Percentiles rank a stretch among this genome's conserved stretches.
These are phyloP conservation scores for Bugula neritina DNA, from an alignment of 2,888 invertebrate genomes.

Conservation along the genomic window DNA sequence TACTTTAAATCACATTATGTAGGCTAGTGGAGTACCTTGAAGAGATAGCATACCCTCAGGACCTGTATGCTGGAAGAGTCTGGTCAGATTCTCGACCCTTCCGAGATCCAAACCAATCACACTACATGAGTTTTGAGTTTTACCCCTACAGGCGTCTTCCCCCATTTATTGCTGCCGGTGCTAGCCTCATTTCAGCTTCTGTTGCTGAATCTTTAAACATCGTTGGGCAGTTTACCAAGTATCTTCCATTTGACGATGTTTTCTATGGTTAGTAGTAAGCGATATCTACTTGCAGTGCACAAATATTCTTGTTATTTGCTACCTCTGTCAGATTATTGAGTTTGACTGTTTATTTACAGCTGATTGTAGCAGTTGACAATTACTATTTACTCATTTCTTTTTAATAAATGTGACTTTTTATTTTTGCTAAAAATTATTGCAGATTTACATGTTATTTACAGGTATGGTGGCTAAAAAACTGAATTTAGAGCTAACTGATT, in stretches of 20 bases:
- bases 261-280: conserved; percentile 22
- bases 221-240: not conserved
- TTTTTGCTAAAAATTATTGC: no score
- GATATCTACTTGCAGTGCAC: no score
- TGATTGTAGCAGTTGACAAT: not conserved
- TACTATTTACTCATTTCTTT: not conserved
- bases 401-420: no score
- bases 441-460: not conserved
- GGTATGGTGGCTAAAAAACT: conserved; percentile 19
- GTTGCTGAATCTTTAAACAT: not conserved
- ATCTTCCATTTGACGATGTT: conserved; percentile 5
- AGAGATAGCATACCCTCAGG: not conserved
- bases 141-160: not conserved
- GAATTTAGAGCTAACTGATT: not conserved
- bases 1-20: no score
- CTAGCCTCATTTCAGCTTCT: not conserved
- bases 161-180: conserved; percentile 20
- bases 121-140: conserved; percentile 12
- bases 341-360: not conserved
- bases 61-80: conserved; percentile 9
- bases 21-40: not conserved
- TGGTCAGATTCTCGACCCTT: conserved; percentile 4
- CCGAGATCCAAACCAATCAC: not conserved
- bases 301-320: no score
- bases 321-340: not conserved